phyloP scores from a whole-genome alignment of 2,888 invertebrate genomes.

The Drosophila mulleri region DNA sequence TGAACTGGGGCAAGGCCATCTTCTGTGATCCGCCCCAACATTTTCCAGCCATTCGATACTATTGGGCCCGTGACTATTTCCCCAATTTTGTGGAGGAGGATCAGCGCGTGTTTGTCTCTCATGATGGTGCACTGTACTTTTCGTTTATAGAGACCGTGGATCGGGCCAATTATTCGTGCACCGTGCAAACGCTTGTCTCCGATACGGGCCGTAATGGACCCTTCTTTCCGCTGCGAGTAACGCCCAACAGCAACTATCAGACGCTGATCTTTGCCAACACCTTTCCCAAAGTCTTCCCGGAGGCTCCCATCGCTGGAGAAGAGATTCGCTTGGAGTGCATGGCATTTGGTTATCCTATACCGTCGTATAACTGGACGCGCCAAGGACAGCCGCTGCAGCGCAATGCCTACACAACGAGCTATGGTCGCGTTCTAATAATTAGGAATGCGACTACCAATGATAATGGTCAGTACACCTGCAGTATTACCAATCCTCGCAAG shows the following conservation, averaged over 20 bases:
- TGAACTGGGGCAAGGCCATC: constrained; percentile 97
- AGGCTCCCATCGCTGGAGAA: constrained; percentile 95
- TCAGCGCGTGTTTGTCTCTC: constrained; percentile 95
- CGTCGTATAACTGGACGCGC: constrained; percentile 97
- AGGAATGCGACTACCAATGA: constrained; percentile 95
- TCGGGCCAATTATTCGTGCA: constrained; percentile 95
- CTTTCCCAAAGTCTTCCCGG: constrained; percentile 98
- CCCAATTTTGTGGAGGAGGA: constrained; percentile 97
- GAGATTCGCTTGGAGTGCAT: constrained; percentile 97
- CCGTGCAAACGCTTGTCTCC: constrained; percentile 94
- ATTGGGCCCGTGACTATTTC: constrained; percentile 96
- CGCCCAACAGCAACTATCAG: constrained; percentile 95
- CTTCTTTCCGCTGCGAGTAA: constrained; percentile 92
- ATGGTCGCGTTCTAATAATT: constrained; percentile 94
- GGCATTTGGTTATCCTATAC: constrained; percentile 97
- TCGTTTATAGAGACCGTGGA: constrained; percentile 96
- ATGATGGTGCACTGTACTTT: constrained; percentile 97
- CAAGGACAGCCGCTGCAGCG: constrained; percentile 90
- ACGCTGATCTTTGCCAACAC: constrained; percentile 96
- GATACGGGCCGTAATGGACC: constrained; percentile 96
- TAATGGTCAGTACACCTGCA: constrained; percentile 96
- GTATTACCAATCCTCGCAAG: constrained; percentile 92
- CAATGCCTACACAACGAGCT: constrained; percentile 90
- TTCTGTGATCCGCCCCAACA: constrained; percentile 97
- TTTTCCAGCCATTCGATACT: constrained; percentile 94